Base-by-base conservation (phyloP, 2,888 invertebrate genomes). In the Creontiades dilutus region DNA sequence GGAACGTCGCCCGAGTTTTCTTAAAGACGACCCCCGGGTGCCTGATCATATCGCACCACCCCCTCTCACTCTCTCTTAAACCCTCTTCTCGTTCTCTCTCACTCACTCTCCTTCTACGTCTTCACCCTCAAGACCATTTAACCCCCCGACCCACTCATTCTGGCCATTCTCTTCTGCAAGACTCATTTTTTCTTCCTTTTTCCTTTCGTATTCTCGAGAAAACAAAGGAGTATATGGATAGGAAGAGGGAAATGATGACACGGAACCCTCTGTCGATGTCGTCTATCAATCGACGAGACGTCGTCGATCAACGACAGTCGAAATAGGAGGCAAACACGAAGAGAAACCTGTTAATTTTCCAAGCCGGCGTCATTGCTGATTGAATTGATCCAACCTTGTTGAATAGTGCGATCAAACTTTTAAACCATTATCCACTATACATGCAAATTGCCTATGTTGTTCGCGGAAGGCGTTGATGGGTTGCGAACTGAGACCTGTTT, bases 41-140 rank as follows among this genome's bases (percentile, higher is more conserved):
- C 55, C 84, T 84, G 84, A 84, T 84, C 84, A 84, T 84, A 84
- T 76, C 86, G 46, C 46, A 13, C 48, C 48, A 13, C 82, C 13
- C 13, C 82, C 16, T 48, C 61, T n/a, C 81, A 13, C 3, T 19
- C 13, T 9, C 81, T n/a, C n/a, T n/a, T n/a, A n/a, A n/a, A n/a
- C n/a, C n/a, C n/a, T n/a, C n/a, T n/a, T n/a, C n/a, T n/a, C n/a
- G n/a, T n/a, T n/a, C n/a, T n/a, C n/a, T n/a, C n/a, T n/a, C 28
- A 19, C 46, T 47, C 81, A 11, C 28, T 47, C 9, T 13, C 46
- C 82, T 5, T 48, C 85, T 19, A 12, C 61, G 47, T 16, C 82
- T 19, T 47, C 7, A 13, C 19, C 61, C 61, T 61, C 61, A 61
- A 61, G 61, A 61, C 61, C 61, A 61, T 61, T 61, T 61, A 61